Evolutionary conservation across 1,140 invertebrate genomes (phyloP), one percentile per base, ranked within the genome.

Genomic region (Asbolus verrucosus): DNA sequence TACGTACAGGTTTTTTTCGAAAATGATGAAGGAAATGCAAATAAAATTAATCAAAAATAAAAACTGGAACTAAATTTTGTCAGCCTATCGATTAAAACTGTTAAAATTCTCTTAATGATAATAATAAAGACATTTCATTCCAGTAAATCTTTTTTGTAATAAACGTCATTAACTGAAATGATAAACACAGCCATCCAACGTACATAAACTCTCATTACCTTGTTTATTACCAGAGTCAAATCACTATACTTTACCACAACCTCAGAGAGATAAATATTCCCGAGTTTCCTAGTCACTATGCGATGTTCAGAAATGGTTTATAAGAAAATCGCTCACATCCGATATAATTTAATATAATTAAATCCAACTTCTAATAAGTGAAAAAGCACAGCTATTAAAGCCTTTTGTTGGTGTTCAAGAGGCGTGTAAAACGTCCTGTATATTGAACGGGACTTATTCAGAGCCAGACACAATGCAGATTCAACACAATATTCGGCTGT

Each of bases 381-480:
- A 54, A 54, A 54, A 54, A 54, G 19, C 21, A 27, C n/a, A 21
- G 46, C 46, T 54, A 54, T 54, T 54, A 54, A 27, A 21, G 1
- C n/a, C 11, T 24, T 54, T 54, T 54, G 46, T 54, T 54, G 46
- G 9, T 54, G 46, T 5, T 27, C 46, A 54, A 54, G 46, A 54
- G 11, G 19, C 21, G 46, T 54, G 46, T 54, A 54, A n/a, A 54
- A 54, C 46, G 46, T 13, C 21, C 46, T 54, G 46, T 54, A 54
- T 54, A 54, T 54, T 54, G 46, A 54, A 54, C 46, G 46, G 46
- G 46, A 54, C 46, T 54, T 54, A 36, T 36, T 36, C 33, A 54
- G 27, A 54, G 27, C 46, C 24, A 9, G 27, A 27, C 11, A 54
- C 46, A 54, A 50, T 50, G 18, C 43, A 6, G 11, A n/a, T n/a